Evolutionary conservation across 2,113 vertebrate genomes (phyloP).

Genomic region (Xerus inauris): DNA sequence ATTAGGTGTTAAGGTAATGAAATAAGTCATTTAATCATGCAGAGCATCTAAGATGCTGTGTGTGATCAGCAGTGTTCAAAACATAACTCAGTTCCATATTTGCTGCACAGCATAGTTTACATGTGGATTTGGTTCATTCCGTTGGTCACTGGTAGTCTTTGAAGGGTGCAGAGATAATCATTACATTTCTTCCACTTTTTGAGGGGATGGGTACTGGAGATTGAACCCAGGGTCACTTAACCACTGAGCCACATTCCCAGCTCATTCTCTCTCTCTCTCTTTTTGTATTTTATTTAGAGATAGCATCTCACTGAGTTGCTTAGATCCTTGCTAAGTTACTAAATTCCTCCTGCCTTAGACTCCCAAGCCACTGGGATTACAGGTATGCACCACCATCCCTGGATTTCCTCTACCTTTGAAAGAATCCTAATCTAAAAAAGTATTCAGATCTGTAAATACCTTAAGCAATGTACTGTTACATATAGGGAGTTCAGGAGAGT

Average conservation of each 20-base stretch:
- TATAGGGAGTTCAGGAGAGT: not conserved
- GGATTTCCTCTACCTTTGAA: not conserved
- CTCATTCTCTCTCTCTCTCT: too few relatives aligned
- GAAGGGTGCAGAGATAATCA: not conserved
- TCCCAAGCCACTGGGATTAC: too few relatives aligned
- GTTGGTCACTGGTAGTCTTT: not conserved
- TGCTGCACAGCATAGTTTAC: not conserved
- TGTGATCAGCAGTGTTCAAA: not conserved
- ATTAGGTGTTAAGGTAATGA: not conserved
- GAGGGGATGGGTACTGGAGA: too few relatives aligned
- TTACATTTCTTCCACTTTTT: too few relatives aligned
- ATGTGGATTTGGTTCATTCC: not conserved
- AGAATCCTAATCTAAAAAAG: not conserved
- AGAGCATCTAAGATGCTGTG: not conserved
- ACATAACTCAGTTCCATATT: not conserved
- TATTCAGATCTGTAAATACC: not conserved
- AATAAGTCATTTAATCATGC: not conserved
- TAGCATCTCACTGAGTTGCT: too few relatives aligned
- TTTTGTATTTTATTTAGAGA: too few relatives aligned
- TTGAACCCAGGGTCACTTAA: too few relatives aligned
- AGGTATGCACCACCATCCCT: too few relatives aligned
- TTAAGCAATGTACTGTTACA: not conserved
- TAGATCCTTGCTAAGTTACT: too few relatives aligned
- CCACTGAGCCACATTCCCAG: too few relatives aligned
- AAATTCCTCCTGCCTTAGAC: too few relatives aligned